Conservation (phyloP, 2,113 vertebrate species). For the Orthochromis indermauri region DNA sequence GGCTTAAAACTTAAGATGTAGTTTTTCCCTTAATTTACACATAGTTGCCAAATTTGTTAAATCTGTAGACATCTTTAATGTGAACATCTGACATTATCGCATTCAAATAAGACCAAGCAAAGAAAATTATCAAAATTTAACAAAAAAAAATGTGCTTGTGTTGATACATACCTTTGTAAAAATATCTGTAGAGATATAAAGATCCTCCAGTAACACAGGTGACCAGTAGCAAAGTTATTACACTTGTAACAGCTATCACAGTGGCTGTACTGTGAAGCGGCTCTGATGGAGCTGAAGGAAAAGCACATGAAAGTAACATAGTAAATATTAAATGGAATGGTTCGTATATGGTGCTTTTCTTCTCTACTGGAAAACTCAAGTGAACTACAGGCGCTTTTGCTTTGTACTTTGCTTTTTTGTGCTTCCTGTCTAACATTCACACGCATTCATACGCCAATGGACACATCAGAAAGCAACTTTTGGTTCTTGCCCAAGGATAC, state of each 20-base stretch:
- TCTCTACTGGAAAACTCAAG: not conserved
- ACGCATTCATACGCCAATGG: not conserved
- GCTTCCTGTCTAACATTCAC: not conserved
- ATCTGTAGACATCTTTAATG: not conserved
- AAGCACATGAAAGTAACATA: not conserved
- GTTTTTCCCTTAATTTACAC: not conserved
- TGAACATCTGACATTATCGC: not conserved
- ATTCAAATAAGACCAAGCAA: not conserved
- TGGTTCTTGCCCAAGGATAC: not conserved
- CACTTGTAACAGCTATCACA: constrained; percentile 24
- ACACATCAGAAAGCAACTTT: no score
- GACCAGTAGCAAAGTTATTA: constrained; percentile 19
- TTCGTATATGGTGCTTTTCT: not conserved
- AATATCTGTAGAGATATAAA: constrained; percentile 1
- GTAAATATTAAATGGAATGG: not conserved
- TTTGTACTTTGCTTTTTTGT: not conserved
- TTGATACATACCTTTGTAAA: constrained; percentile 10
- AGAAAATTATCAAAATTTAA: not conserved
- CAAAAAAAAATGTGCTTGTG: not conserved
- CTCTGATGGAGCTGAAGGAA: constrained; percentile 1
- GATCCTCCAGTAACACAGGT: not conserved
- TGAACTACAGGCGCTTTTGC: not conserved
- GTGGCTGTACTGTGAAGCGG: not conserved
- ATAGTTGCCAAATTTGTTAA: not conserved
- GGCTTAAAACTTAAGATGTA: not conserved